Evolutionary conservation across 2,888 invertebrate species (phyloP), one percentile per base, ranked within the genome.

Genomic region (Apotomis betuletana): DNA sequence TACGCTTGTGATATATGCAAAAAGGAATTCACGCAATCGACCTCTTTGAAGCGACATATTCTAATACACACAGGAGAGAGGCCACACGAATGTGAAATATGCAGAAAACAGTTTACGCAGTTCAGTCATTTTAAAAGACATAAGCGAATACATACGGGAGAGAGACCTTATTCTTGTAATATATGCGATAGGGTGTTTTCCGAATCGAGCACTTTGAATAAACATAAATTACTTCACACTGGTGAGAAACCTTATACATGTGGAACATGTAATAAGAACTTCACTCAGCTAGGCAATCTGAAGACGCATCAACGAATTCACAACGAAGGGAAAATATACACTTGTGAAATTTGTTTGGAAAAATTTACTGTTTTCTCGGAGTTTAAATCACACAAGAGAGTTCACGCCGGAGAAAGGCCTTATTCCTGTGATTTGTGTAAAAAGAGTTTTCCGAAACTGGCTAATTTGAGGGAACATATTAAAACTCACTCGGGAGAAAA

Each of bases 141-240:
- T n/a, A 49, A 27, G 27, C 27, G 27, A 27, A 27, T 27, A 27
- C 27, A 27, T 27, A 27, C 27, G 27, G 27, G 27, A 27, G 27
- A 27, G 27, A 27, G 27, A 27, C 27, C 27, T 27, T 27, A 27
- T 27, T 27, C 27, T 27, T 62, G 62, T 38, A 51, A 51, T 8
- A 36, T 51, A 4, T 62, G 62, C 12, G 12, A 51, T 8, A 62
- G 49, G n/a, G 27, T n/a, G 6, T 61, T 62, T 51, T 27, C 51
- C n/a, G 38, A 62, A 38, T 62, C 62, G 4, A 12, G 62, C 36
- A 38, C 36, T 62, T 36, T 62, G 38, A 62, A 62, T 38, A 51
- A 62, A 62, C 62, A 62, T 49, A 62, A 62, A 38, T n/a, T 61
- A 12, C 49, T 36, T 36, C 62, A 62, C 51, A 62, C 62, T 4